Evolutionary conservation across 2,888 invertebrate species (phyloP).

Genomic region (Pseudococcus viburni): DNA sequence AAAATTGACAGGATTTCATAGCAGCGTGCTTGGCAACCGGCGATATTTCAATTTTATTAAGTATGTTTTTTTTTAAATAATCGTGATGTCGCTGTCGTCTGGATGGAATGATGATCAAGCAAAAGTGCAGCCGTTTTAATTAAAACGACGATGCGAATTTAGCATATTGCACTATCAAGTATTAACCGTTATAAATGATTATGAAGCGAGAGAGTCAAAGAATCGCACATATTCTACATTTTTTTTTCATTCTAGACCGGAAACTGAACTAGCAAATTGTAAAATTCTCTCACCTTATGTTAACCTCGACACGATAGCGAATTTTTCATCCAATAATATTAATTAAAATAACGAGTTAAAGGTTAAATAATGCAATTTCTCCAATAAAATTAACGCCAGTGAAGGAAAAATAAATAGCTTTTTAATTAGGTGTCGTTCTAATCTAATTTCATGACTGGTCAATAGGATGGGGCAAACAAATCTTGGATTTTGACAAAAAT

Average conservation of each 20-base stretch:
- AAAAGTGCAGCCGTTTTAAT: background rate
- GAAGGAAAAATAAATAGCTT: background rate
- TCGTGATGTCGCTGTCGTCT: background rate
- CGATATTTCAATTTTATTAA: background rate
- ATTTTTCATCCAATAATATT: background rate
- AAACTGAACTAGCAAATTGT: background rate
- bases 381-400: background rate
- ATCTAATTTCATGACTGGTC: background rate
- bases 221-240: background rate
- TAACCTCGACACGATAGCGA: slow-evolving; percentile 2
- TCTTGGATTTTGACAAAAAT: too few relatives aligned
- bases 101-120: background rate
- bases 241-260: background rate
- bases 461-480: background rate
- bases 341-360: slow-evolving; percentile 2
- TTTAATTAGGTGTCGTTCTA: background rate
- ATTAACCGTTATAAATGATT: background rate
- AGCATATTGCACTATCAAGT: background rate
- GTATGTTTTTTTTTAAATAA: too few relatives aligned
- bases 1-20: background rate
- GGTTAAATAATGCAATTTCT: slow-evolving; percentile 31
- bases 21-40: background rate
- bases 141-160: background rate
- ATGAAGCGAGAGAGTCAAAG: background rate
- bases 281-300: background rate